These are phyloP conservation scores for Popillia japonica DNA, from an alignment of 1,140 invertebrate genomes.

Conservation along the genomic window DNA sequence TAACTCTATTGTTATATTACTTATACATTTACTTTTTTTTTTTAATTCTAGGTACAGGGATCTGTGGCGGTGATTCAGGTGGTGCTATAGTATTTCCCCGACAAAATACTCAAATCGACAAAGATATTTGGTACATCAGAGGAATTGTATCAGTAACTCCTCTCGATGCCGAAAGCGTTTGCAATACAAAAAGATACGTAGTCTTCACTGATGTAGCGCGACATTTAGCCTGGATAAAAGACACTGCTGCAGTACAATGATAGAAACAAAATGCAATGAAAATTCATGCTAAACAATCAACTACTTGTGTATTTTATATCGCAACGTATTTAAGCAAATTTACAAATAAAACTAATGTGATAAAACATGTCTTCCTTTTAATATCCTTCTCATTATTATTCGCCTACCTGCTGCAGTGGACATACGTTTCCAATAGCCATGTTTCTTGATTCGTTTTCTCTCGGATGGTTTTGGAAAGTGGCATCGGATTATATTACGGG, in stretches of 20 bases:
- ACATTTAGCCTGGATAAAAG: constrained; percentile 66
- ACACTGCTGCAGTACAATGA: not conserved
- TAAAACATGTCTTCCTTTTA: constrained; percentile 75
- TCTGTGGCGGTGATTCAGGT: constrained; percentile 69
- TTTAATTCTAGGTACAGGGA: constrained; percentile 63
- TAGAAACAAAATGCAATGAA: not conserved
- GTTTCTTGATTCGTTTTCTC: constrained; percentile 71
- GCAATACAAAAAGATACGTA: constrained; percentile 66
- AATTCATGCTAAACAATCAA: not conserved
- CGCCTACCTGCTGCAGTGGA: constrained; percentile 71
- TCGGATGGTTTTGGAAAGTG: constrained; percentile 80
- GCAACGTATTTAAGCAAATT: not conserved
- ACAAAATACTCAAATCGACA: not conserved
- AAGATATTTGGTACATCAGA: constrained; percentile 63
- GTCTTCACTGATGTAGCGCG: constrained; percentile 69
- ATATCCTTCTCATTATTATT: constrained; percentile 76
- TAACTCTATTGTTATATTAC: no score
- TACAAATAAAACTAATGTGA: constrained; percentile 65
- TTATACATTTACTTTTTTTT: no score
- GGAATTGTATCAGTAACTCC: constrained; percentile 68
- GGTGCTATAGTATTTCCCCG: constrained; percentile 64
- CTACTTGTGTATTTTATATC: constrained; percentile 10
- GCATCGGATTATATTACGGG: constrained; percentile 65
- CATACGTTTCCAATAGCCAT: constrained; percentile 75
- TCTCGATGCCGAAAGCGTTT: constrained; percentile 61